Evolutionary conservation across 2,797 vertebrate species (phyloP), one percentile per base, ranked within the genome.

Genomic region (Carcharodon carcharias): DNA sequence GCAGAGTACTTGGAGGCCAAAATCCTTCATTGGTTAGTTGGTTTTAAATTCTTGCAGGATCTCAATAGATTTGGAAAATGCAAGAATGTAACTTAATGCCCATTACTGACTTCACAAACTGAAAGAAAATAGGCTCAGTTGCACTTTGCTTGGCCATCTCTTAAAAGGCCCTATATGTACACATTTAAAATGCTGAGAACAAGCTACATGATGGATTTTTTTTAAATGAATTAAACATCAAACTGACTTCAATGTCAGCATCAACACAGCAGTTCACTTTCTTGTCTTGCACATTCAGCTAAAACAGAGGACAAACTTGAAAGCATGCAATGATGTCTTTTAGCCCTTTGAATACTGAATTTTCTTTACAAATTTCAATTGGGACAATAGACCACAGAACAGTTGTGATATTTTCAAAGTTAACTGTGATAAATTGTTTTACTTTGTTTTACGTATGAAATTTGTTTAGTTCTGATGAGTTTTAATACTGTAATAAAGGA

Each of bases 381-480:
- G 31, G 67, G 50, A 56, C 94, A 95, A 21, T 95, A 95, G 50
- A 77, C 67, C 94, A 56, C 54, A 95, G 94, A 95, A 56, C 28
- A 67, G n/a, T 67, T 93, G 91, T 65, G 63, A 67, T 93, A 93
- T 65, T 93, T 93, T 93, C 63, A 12, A 40, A 93, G 61, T 93
- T 67, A 93, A 65, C 91, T 93, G 91, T 93, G 63, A 67, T 93
- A 93, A 67, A 63, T 93, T 93, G 91, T 93, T 93, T 93, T 93
- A 67, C 61, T 93, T 93, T 93, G 65, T 65, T 93, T 93, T 93
- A n/a, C 91, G n/a, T 93, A 67, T n/a, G n/a, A 93, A 67, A 93
- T 45, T 93, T 93, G n/a, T 93, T 92, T 63, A 63, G 89, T 92
- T 63, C 89, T 63, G 58, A 91, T 40, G 58, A 92, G 35, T n/a